Percentiles rank a stretch among this genome's conserved stretches.
These are phyloP conservation scores for Bubo blakistoni DNA, from an alignment of 2,113 vertebrate species.

Conservation along the genomic window DNA sequence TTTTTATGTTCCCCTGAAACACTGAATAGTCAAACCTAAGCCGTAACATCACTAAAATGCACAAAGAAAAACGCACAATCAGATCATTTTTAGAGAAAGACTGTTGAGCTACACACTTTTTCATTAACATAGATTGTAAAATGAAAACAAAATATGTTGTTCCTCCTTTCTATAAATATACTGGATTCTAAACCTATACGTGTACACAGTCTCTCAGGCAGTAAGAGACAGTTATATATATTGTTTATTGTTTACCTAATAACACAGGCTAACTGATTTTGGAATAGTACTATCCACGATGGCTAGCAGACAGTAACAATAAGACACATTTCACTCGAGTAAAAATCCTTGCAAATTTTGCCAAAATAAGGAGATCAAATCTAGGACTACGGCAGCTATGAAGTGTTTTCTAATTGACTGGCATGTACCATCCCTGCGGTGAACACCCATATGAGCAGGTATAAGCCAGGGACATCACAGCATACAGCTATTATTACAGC, in stretches of 20 bases:
- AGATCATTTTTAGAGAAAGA: neutral
- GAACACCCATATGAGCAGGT: neutral
- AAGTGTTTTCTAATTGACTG: neutral
- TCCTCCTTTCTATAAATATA: neutral
- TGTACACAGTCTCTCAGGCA: neutral
- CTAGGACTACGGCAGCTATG: neutral
- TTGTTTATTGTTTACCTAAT: neutral
- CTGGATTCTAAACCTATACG: neutral
- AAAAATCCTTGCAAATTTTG: neutral
- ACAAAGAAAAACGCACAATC: neutral
- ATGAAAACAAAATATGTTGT: neutral
- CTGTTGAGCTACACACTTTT: neutral
- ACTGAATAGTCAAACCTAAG: neutral
- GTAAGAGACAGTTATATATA: neutral
- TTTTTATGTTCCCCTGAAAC: neutral
- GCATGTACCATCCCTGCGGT: neutral
- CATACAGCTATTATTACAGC: neutral
- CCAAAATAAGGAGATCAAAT: neutral
- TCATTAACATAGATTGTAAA: neutral
- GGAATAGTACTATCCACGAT: neutral
- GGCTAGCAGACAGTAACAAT: neutral
- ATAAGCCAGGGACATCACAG: neutral
- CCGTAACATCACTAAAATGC: neutral
- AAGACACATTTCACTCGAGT: neutral
- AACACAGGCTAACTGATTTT: neutral